Conservation (phyloP, 2,113 vertebrate genomes). For the Sturnira hondurensis region DNA sequence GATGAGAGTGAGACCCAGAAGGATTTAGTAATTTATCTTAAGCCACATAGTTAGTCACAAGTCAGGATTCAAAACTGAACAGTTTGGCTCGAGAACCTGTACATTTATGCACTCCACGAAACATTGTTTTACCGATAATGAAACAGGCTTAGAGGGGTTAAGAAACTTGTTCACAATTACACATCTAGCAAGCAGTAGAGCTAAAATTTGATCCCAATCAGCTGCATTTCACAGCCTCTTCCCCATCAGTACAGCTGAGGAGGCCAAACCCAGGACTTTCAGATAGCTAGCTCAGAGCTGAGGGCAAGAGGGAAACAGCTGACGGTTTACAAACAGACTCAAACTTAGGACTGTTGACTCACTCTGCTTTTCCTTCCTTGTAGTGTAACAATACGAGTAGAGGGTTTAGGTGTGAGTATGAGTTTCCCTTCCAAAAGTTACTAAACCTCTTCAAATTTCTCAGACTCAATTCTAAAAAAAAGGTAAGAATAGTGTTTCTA, state of each 20-base stretch:
- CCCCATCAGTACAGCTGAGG: neutral
- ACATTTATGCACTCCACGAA: neutral
- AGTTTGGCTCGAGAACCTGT: neutral
- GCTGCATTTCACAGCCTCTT: neutral
- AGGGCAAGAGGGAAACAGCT: neutral
- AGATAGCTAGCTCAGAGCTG: neutral
- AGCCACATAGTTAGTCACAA: neutral
- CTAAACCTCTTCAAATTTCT: neutral
- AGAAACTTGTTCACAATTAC: neutral
- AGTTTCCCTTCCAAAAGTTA: neutral
- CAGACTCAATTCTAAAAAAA: neutral
- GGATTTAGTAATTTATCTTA: neutral
- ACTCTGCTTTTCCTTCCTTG: neutral
- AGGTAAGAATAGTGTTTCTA: neutral
- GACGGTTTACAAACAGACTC: neutral
- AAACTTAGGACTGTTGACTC: neutral
- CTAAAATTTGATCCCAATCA: neutral
- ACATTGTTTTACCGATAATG: neutral
- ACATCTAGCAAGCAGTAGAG: neutral
- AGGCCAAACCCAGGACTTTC: too few species aligned
- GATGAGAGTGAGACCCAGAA: neutral
- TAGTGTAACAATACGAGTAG: neutral
- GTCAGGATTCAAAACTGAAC: neutral
- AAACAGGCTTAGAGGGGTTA: neutral
- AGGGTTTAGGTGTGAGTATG: neutral